A percentile compares a stretch with the other conserved stretches of the same genome.
phyloP scores from a whole-genome alignment of 2,113 vertebrate species.

The Tapirus terrestris region DNA sequence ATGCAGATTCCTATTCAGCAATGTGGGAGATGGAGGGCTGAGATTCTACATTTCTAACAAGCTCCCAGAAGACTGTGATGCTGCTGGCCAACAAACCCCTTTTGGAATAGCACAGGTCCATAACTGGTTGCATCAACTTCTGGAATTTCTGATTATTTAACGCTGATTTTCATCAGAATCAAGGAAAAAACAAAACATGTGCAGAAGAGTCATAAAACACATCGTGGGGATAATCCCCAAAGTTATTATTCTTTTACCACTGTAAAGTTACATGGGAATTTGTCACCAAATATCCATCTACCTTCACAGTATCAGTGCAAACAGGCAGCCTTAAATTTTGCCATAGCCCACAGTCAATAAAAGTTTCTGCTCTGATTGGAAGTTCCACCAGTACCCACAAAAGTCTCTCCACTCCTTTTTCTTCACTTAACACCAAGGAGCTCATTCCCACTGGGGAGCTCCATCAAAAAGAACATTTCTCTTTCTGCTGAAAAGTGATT shows the following conservation, averaged over 20 bases:
- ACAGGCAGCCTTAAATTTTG: neutral
- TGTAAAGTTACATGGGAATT: neutral
- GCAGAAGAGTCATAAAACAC: neutral
- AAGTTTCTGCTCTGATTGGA: neutral
- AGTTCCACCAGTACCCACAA: neutral
- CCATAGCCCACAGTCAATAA: neutral
- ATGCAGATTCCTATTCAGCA: neutral
- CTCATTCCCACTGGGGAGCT: neutral
- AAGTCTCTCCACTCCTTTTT: neutral
- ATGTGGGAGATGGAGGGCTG: neutral
- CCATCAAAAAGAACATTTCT: constrained; percentile 10
- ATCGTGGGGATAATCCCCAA: neutral
- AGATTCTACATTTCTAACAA: neutral
- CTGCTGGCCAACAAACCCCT: neutral
- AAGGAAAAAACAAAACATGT: neutral
- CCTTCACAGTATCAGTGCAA: neutral
- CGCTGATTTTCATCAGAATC: neutral
- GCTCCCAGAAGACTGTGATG: neutral
- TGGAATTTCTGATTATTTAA: neutral
- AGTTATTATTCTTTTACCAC: neutral
- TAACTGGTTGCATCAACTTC: neutral
- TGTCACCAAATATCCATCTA: neutral
- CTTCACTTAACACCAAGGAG: neutral
- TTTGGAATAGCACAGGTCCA: neutral
- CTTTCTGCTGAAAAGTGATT: constrained; percentile 8